Percentiles rank a stretch among this genome's conserved stretches.
Evolutionary conservation across 2,888 invertebrate genomes (phyloP).

Genomic region (Brachylomia viminalis): DNA sequence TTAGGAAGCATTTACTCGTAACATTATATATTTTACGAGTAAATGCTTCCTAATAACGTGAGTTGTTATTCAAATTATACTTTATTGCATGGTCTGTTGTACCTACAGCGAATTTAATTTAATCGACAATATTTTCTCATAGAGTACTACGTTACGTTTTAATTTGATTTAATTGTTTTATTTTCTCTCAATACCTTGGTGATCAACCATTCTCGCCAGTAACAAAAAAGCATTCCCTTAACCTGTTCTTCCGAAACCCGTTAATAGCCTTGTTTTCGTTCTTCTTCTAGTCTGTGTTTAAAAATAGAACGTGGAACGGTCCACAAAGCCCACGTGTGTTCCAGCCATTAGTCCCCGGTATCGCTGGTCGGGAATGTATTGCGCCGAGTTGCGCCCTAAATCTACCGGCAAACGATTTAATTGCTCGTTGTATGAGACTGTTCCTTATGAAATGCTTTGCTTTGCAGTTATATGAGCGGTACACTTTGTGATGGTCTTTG

Average conservation of each 20-base stretch:
- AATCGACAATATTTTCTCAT: slow-evolving; percentile 26
- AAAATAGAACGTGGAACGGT: slow-evolving; percentile 60
- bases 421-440: slow-evolving; percentile 65
- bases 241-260: slow-evolving; percentile 45
- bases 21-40: too few relatives aligned
- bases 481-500: slow-evolving; percentile 27
- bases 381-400: slow-evolving; percentile 77
- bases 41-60: too few relatives aligned
- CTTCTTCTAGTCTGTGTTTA: slow-evolving; percentile 54
- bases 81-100: neutral
- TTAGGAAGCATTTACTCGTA: slow-evolving; percentile 17
- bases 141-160: slow-evolving; percentile 2
- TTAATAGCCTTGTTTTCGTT: slow-evolving; percentile 50
- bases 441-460: slow-evolving; percentile 60
- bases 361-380: slow-evolving; percentile 78
- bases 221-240: slow-evolving; percentile 35
- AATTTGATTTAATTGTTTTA: slow-evolving; percentile 7
- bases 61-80: slow-evolving; percentile 13
- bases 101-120: slow-evolving; percentile 1
- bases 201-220: slow-evolving; percentile 14
- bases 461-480: slow-evolving; percentile 21
- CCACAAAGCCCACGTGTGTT: slow-evolving; percentile 68
- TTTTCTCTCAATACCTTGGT: neutral
- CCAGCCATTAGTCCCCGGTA: slow-evolving; percentile 75
- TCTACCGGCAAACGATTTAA: slow-evolving; percentile 79